Conservation (phyloP, 2,113 vertebrate species). For the Nerophis lumbriciformis region DNA sequence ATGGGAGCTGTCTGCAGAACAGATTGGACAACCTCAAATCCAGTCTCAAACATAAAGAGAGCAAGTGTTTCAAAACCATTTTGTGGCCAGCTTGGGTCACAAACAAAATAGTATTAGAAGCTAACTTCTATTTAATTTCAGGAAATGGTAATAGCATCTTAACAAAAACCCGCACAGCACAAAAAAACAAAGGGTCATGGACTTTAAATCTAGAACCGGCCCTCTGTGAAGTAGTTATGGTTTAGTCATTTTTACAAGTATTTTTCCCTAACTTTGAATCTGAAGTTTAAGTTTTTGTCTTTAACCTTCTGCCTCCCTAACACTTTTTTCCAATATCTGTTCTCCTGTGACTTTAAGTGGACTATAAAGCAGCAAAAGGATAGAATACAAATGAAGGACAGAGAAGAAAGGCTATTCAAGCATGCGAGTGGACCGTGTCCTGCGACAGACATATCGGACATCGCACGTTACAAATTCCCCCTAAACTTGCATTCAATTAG, state of each 20-base stretch:
- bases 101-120: no score
- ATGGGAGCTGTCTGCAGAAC: no score
- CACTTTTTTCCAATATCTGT: background rate
- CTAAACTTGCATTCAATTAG: conserved; percentile 50
- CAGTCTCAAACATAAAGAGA: no score
- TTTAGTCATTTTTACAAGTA: background rate
- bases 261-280: background rate
- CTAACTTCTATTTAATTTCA: no score
- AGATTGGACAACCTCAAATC: no score
- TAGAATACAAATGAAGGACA: conserved; percentile 10
- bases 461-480: conserved; percentile 22
- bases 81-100: no score
- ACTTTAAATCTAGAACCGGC: no score
- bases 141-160: no score
- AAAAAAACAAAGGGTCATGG: no score
- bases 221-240: background rate
- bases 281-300: background rate
- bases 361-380: conserved; percentile 24
- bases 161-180: no score
- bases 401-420: background rate
- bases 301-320: background rate
- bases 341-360: conserved; percentile 13
- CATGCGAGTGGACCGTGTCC: conserved; percentile 5
- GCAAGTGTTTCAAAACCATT: no score
- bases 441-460: conserved; percentile 26